Evolutionary conservation across 2,888 invertebrate genomes (phyloP), one percentile per base, ranked within the genome.

Genomic region (Lottia scabra): DNA sequence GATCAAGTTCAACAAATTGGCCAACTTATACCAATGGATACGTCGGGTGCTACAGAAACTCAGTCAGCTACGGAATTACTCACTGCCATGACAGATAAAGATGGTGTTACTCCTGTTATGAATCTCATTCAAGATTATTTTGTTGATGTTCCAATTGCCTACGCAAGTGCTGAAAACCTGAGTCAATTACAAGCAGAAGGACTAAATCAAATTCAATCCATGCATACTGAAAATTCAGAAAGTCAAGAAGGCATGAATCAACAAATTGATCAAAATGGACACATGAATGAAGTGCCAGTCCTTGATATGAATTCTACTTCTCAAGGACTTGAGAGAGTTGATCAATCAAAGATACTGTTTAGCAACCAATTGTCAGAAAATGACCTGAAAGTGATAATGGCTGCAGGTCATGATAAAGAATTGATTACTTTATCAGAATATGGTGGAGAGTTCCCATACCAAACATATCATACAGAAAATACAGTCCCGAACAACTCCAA

Each of bases 81-180:
- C 19, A 56, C 56, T 23, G 23, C 56, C 3, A 56, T 56, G 23
- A 56, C 56, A 19, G 56, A 56, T 19, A 56, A 56, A 56, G 56
- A 56, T 56, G 56, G 56, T 56, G 56, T 56, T 23, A 23, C 56
- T 10, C 56, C 56, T 56, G 56, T 56, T 23, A 56, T 56, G 56
- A 56, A 56, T 56, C 56, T 56, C 56, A 56, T 56, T 56, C 56
- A 56, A 56, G 56, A 56, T 13, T 56, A 56, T 23, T 56, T 56
- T 56, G 56, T 56, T 19, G 56, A 56, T 56, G 56, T 56, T 23
- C 56, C 56, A 2, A 56, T 56, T 12, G 19, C 19, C 23, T 38
- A 38, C 10, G 38, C 38, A 8, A 38, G 38, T 38, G 38, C 38
- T 38, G 38, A 38, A 38, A 38, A 38, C 10, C 38, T 38, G 8